A percentile compares a stretch with the other conserved stretches of the same genome.
Conservation (phyloP, 2,113 vertebrate species). For the Ploceus nigricollis region DNA sequence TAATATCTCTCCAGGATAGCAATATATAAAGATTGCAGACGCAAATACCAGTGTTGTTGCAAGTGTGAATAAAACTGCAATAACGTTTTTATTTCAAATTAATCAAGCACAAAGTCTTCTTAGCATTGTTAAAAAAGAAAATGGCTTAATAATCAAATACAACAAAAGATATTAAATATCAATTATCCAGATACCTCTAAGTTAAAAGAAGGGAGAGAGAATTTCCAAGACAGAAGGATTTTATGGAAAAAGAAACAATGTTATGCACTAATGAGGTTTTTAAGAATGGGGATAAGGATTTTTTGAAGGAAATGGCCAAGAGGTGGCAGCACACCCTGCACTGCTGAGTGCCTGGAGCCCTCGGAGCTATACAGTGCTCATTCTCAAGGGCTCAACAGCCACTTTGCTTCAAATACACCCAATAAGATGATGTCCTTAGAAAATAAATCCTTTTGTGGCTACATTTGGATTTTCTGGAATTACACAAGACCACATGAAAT, state of each 20-base stretch:
- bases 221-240: not conserved
- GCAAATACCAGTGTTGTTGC: not conserved
- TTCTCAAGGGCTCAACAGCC: not conserved
- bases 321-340: constrained; percentile 70
- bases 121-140: not conserved
- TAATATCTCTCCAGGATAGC: not conserved
- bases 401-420: not conserved
- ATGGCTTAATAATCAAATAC: not conserved
- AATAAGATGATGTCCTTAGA: not conserved
- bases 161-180: not conserved
- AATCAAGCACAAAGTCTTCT: not conserved
- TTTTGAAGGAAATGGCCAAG: constrained; percentile 44
- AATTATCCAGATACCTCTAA: not conserved
- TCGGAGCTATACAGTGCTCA: not conserved
- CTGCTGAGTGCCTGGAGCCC: not conserved
- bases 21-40: not conserved
- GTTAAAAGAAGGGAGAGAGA: not conserved
- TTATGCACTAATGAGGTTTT: not conserved
- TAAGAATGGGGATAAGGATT: not conserved
- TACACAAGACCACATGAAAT: not conserved
- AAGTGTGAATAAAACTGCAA: not conserved
- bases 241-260: constrained; percentile 27
- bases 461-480: not conserved
- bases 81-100: not conserved
- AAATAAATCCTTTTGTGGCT: not conserved